A percentile compares a stretch with the other conserved stretches of the same genome.
Evolutionary conservation across 2,113 vertebrate species (phyloP).

Genomic region (Gyps fulvus): DNA sequence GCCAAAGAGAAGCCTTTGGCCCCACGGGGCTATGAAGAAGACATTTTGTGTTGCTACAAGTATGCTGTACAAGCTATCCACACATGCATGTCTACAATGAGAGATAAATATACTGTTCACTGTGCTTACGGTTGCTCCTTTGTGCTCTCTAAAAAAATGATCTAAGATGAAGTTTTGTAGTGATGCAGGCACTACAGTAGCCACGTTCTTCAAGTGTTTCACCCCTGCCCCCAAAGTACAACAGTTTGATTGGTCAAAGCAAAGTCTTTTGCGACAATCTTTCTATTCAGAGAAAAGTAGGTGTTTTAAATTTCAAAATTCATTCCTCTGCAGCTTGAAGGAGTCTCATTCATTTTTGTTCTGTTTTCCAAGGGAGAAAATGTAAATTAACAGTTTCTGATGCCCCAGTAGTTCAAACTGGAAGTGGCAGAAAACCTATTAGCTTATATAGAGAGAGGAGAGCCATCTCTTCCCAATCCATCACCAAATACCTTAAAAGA

Average conservation of each 20-base stretch:
- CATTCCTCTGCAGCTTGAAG: not conserved
- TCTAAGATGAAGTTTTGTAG: not conserved
- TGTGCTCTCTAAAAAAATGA: not conserved
- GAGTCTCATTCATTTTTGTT: not conserved
- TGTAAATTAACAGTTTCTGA: conserved; percentile 13
- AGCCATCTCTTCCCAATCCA: not conserved
- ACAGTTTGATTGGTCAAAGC: not conserved
- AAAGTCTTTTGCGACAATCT: not conserved
- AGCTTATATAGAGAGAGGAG: not conserved
- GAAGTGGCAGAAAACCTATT: conserved; percentile 23
- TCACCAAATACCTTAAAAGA: not conserved
- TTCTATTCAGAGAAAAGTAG: not conserved
- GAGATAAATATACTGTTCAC: not conserved
- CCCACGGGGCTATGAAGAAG: accelerated
- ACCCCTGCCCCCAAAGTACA: not conserved
- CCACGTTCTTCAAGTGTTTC: not conserved
- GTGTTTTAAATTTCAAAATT: not conserved
- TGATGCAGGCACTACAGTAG: not conserved
- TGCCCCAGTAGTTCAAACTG: not conserved
- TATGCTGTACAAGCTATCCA: not conserved
- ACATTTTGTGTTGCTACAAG: not conserved
- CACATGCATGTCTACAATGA: not conserved
- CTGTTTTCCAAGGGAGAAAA: not conserved
- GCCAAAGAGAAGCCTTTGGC: not conserved
- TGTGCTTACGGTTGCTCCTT: not conserved